Evolutionary conservation across 2,888 invertebrate species (phyloP).

Genomic region (Harpagoxenus sublaevis): DNA sequence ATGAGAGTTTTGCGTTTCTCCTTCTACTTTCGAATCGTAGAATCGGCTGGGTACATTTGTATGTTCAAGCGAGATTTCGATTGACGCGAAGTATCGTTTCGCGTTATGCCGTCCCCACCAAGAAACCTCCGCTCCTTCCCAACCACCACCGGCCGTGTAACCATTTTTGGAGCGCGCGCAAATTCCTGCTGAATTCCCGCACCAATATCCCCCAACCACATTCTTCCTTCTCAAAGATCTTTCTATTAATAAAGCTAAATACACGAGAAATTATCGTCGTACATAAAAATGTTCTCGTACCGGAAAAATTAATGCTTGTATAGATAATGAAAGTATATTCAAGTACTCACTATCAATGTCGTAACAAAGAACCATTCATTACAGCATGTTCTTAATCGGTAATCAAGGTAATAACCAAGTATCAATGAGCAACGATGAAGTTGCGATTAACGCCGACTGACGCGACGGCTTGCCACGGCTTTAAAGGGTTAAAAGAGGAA

Average conservation of each 20-base stretch:
- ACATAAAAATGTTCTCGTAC: not conserved
- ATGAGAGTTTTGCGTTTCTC: constrained; percentile 16
- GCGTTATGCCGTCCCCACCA: constrained; percentile 26
- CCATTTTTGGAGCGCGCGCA: constrained; percentile 43
- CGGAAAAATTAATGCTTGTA: not conserved
- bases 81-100: constrained; percentile 15
- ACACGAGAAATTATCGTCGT: not conserved
- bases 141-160: constrained; percentile 9
- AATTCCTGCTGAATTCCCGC: constrained; percentile 9
- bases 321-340: not conserved
- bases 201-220: not conserved
- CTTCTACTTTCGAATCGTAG: constrained; percentile 7
- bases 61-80: constrained; percentile 17
- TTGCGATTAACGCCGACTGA: not conserved
- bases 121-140: not conserved
- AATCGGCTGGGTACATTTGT: not conserved
- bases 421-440: constrained; percentile 23
- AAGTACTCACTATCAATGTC: not conserved
- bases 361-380: not conserved
- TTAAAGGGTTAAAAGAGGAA: constrained; percentile 42
- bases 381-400: not conserved
- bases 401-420: constrained; percentile 24
- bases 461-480: constrained; percentile 52
- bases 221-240: not conserved
- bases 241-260: not conserved